Base-by-base conservation (phyloP, 1,140 invertebrate species). In the Wiebesia pumilae region DNA sequence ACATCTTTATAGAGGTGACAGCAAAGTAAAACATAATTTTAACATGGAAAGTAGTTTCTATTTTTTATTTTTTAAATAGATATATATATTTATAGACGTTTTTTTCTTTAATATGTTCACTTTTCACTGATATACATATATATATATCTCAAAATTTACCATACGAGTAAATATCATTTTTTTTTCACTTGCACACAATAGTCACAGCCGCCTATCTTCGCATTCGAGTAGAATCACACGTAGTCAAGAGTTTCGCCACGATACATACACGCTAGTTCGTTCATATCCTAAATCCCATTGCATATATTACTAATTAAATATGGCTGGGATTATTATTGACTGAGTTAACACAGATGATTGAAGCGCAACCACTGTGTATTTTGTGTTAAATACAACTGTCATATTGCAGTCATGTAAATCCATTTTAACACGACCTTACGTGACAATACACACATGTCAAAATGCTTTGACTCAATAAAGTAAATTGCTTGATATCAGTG, bases 281-380 rank as follows among this genome's bases (percentile, higher is more conserved):
- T 87, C 84, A 51, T 87, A 84, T 87, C 27, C 81, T 86, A 84
- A 88, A 81, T 84, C 85, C 83, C 87, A 84, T 67, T 77, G 87
- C 87, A 82, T 86, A 82, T 82, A 84, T 78, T 87, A 87, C 87
- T 89, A 89, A 83, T 89, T 90, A 89, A 90, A 91, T 92, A 91
- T 91, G 91, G 90, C 91, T 92, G 90, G 89, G 87, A 90, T 90
- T 89, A 90, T 90, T 89, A 90, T 89, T 89, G 87, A 89, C 89
- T 83, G 86, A 87, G 86, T 87, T 87, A 67, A 62, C 82, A 84
- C 82, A 84, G 54, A 87, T 84, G 10, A 40, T 79, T 69, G 14
- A 83, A 71, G 33, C 58, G 19, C 51, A 30, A 27, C 21, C 51
- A 27, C 9, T 58, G 47, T 87, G 40, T 43, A 19, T 51, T 47